A percentile compares a stretch with the other conserved stretches of the same genome.
phyloP scores from a whole-genome alignment of 2,113 vertebrate species.

The Pan troglodytes region NHGRI_mPanTro3-v2.1_pri NC_072398.2:84390501-84391000 shows the following conservation, averaged over 20 bases:
- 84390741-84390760: neutral
- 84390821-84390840: neutral
- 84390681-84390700: neutral
- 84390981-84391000: neutral
- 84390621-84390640: neutral
- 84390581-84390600: neutral
- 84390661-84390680: neutral
- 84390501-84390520: neutral
- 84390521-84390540: fast-evolving
- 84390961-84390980: neutral
- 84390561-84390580: neutral
- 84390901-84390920: fast-evolving
- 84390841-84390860: neutral
- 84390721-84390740: neutral
- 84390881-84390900: neutral
- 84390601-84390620: fast-evolving
- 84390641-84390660: neutral
- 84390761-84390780: neutral
- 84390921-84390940: neutral
- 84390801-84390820: neutral
- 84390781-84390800: neutral
- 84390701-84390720: neutral
- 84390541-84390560: neutral
- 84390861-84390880: neutral
- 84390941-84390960: neutral